Evolutionary conservation across 2,888 invertebrate species (phyloP), one percentile per base, ranked within the genome.

Genomic region (Globia sparganii): DNA sequence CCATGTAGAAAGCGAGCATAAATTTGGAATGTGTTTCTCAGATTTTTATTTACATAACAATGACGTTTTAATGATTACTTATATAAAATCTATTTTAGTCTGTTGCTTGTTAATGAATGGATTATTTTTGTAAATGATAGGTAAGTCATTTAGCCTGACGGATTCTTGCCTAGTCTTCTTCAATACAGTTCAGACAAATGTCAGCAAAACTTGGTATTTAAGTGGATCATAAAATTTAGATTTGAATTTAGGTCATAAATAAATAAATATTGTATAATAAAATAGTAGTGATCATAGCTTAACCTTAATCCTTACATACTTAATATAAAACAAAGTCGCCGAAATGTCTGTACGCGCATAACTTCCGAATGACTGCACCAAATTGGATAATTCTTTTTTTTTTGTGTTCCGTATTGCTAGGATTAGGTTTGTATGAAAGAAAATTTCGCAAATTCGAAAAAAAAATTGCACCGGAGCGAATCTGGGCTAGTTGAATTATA

Each of bases 1-100:
- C 62, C 62, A 40, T 61, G 13, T 70, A 77, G 70, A 85, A 80
- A 77, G 84, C 59, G 59, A 72, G 40, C 56, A 62, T 28, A 58
- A 31, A 43, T 77, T 64, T n/a, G 62, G 66, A 68, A 76, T 58
- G 66, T 49, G 76, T 56, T 62, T 28, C 15, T 68, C 15, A 64
- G 28, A 43, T 82, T 34, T 34, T 64, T 43, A 59, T 82, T 80
- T 80, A 79, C 58, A 43, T 82, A 82, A 79, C 21, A 58, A 82
- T 31, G 37, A 46, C 75, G 75, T 80, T 40, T 78, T 53, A 37
- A 9, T 78, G n/a, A 25, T 58, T 64, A 78, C 13, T 72, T 72
- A 80, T n/a, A 46, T 46, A 72, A 64, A 37, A 18, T 46, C 28
- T 76, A 18, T 40, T 37, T 77, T 40, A 4, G 64, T 49, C 2